Conservation (phyloP, 2,888 invertebrate genomes). For the Hedychridium roseum region DNA sequence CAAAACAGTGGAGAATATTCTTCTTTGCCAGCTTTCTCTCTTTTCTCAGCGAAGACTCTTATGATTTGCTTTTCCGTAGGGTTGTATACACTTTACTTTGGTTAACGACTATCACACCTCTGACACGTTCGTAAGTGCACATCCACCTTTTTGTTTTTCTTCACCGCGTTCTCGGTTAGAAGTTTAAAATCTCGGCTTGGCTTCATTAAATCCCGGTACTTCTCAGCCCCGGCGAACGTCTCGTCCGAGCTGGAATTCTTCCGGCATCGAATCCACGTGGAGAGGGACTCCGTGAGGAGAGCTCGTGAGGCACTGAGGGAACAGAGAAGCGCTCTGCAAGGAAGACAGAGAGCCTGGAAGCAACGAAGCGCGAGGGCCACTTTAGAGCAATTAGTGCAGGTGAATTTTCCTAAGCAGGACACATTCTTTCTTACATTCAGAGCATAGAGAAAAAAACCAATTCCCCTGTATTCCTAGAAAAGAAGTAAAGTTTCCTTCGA, state of each 20-base stretch:
- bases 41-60: conserved; percentile 4
- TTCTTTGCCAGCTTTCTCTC: neutral
- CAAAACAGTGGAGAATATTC: no score
- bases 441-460: no score
- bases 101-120: conserved; percentile 28
- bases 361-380: conserved; percentile 67
- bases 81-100: conserved; percentile 40
- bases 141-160: conserved; percentile 7
- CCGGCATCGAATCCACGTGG: conserved; percentile 81
- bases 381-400: conserved; percentile 68
- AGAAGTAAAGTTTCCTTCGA: no score
- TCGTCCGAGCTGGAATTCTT: conserved; percentile 82
- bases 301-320: conserved; percentile 79
- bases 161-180: neutral
- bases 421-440: no score
- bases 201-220: conserved; percentile 1
- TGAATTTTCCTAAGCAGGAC: no score
- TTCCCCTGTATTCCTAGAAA: no score
- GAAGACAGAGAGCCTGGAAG: conserved; percentile 69
- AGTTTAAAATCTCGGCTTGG: neutral
- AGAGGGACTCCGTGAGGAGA: conserved; percentile 82
- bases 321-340: conserved; percentile 74
- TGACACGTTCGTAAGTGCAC: conserved; percentile 32
- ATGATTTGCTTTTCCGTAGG: conserved; percentile 33
- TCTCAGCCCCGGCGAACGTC: conserved; percentile 55